Conservation (phyloP, 2,797 vertebrate species). For the Pangasius krempfi region DNA sequence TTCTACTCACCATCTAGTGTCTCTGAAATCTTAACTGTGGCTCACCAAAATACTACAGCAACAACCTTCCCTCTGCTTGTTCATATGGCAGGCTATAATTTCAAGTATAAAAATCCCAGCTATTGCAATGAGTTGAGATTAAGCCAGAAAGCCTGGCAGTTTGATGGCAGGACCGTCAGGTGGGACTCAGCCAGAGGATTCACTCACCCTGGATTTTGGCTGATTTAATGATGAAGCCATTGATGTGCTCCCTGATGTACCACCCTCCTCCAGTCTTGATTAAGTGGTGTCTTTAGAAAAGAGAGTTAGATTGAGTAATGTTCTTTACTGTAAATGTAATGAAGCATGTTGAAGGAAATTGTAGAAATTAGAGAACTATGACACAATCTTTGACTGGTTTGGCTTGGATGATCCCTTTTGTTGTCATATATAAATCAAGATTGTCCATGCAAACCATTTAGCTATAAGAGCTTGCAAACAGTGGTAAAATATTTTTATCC, state of each 20-base stretch:
- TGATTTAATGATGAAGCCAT: constrained; percentile 67
- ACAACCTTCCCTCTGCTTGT: not conserved
- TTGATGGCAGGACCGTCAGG: constrained; percentile 52
- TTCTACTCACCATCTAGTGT: not conserved
- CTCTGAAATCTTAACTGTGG: not conserved
- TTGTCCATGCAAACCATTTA: not conserved
- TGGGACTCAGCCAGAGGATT: constrained; percentile 49
- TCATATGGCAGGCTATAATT: constrained; percentile 38
- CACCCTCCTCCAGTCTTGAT: constrained; percentile 66
- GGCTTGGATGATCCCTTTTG: not conserved
- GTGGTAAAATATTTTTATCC: not conserved
- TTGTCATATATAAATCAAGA: not conserved
- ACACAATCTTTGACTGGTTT: not conserved
- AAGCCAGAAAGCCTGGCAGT: constrained; percentile 46
- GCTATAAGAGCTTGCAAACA: not conserved
- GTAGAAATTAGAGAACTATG: not conserved
- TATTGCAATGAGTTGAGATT: constrained; percentile 46
- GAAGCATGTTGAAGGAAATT: not conserved
- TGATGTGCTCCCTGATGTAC: constrained; percentile 42
- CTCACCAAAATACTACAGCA: not conserved
- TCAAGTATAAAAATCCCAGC: constrained; percentile 38
- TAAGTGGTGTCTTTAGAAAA: constrained; percentile 67
- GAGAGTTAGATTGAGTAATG: constrained; percentile 53
- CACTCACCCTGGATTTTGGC: constrained; percentile 49
- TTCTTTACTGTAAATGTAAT: constrained; percentile 20